These are phyloP conservation scores for Zeus faber DNA, from an alignment of 2,113 vertebrate species.

Conservation along the genomic window DNA sequence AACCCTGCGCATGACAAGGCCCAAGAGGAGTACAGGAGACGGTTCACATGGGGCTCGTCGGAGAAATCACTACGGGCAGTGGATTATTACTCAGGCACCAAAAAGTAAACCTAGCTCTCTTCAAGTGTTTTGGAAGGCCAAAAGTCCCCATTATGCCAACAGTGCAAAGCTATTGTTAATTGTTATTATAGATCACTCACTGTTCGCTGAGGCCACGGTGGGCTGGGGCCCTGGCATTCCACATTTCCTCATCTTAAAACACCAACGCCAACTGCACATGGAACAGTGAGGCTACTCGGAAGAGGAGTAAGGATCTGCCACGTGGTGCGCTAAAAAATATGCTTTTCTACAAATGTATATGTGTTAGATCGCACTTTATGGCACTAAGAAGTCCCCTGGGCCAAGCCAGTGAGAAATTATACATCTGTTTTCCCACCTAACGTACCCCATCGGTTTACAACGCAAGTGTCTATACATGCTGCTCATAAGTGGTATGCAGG, in stretches of 20 bases:
- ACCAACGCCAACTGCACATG: not conserved
- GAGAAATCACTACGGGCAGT: constrained; percentile 16
- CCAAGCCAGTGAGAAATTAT: too few species aligned
- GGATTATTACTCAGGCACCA: constrained; percentile 28
- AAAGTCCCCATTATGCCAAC: constrained; percentile 38
- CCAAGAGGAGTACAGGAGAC: not conserved
- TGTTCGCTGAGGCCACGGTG: constrained; percentile 10
- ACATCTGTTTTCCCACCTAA: too few species aligned
- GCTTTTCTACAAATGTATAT: too few species aligned
- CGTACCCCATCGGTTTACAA: too few species aligned
- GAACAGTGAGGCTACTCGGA: too few species aligned
- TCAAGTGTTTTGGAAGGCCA: constrained; percentile 41
- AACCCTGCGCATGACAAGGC: not conserved
- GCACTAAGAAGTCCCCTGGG: too few species aligned
- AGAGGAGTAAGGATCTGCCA: too few species aligned
- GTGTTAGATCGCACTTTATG: too few species aligned
- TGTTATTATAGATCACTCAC: constrained; percentile 54
- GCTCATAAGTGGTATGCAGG: too few species aligned
- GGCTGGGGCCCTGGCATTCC: constrained; percentile 24
- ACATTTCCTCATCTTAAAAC: constrained; percentile 30
- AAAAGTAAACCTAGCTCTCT: constrained; percentile 31
- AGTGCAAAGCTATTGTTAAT: constrained; percentile 43
- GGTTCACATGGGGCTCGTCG: not conserved
- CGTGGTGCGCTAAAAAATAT: too few species aligned
- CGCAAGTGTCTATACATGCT: too few species aligned